These are phyloP conservation scores for Pteropus rufus DNA, from an alignment of 2,797 vertebrate species.

Conservation along the genomic window DNA sequence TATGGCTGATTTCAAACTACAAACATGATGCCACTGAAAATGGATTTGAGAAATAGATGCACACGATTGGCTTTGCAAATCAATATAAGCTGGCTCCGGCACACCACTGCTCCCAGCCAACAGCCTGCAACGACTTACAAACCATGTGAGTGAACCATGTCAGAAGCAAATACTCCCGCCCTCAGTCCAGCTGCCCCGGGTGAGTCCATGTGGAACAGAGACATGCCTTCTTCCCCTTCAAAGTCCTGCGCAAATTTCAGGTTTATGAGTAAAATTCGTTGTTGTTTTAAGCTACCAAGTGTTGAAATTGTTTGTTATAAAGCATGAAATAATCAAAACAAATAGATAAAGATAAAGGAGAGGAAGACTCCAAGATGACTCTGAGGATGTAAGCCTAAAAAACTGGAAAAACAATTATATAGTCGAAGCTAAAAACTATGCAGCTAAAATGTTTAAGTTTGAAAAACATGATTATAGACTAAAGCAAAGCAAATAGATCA, in stretches of 20 bases:
- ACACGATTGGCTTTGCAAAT: neutral
- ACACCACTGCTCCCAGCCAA: neutral
- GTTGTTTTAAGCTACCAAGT: neutral
- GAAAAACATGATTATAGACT: neutral
- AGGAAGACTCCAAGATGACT: neutral
- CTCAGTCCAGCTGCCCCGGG: neutral
- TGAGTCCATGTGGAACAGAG: neutral
- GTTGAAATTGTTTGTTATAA: neutral
- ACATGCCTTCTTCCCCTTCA: neutral
- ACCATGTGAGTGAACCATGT: neutral
- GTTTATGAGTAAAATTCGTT: neutral
- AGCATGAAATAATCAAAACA: neutral
- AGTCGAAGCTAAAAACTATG: neutral
- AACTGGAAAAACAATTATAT: neutral
- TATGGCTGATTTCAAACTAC: neutral
- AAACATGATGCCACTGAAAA: neutral
- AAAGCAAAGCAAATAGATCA: conserved; percentile 30
- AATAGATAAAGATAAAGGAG: neutral
- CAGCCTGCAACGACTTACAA: neutral
- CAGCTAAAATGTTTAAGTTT: neutral
- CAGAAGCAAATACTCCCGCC: neutral
- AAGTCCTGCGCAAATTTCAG: neutral
- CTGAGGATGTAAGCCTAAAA: neutral
- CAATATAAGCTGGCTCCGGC: neutral
- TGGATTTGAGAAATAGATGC: neutral